Evolutionary conservation across 2,888 invertebrate species (phyloP), one percentile per base, ranked within the genome.

Genomic region (Tolmerus cingulatus): DNA sequence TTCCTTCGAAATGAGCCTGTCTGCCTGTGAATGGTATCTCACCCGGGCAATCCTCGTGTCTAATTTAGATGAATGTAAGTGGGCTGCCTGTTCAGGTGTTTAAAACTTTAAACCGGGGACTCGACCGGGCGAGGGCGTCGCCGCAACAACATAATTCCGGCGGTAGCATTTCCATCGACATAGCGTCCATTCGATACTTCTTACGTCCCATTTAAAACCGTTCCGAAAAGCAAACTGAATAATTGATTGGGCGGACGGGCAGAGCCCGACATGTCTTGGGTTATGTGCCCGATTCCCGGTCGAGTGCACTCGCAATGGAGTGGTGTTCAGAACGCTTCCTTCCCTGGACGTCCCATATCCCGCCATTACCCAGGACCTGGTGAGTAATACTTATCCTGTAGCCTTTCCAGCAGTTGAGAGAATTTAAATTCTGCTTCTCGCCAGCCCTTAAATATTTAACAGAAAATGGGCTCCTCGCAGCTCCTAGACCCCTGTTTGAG

Each of bases 381-480:
- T 34, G n/a, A 43, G 51, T 40, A 79, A 40, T 51, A 79, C 51
- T 79, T 79, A 46, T 43, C 43, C 27, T 51, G 7, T n/a, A 51
- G 51, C 79, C 27, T 30, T 79, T 46, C 79, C 5, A 46, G 27
- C 9, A 43, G 57, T 66, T 66, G 30, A 40, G 66, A 19, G 66
- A 84, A 84, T 84, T 84, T 55, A 66, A 84, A 84, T 84, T 84
- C 27, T 84, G 37, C 40, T 66, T 66, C 82, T 84, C 19, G 57
- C 23, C 30, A 19, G 19, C n/a, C 9, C 23, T 84, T 82, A 84
- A 84, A 84, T 84, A 84, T 84, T 84, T 84, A 51, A 66, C 66
- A 66, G 66, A 51, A 40, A 46, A 51, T 12, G 16, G 66, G 27
- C 27, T 66, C 12, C 66, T 9, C 51, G 5, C n/a, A n/a, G 0